Evolutionary conservation across 2,888 invertebrate genomes (phyloP), one percentile per base, ranked within the genome.

Genomic region (Ophioninae sp.): DNA sequence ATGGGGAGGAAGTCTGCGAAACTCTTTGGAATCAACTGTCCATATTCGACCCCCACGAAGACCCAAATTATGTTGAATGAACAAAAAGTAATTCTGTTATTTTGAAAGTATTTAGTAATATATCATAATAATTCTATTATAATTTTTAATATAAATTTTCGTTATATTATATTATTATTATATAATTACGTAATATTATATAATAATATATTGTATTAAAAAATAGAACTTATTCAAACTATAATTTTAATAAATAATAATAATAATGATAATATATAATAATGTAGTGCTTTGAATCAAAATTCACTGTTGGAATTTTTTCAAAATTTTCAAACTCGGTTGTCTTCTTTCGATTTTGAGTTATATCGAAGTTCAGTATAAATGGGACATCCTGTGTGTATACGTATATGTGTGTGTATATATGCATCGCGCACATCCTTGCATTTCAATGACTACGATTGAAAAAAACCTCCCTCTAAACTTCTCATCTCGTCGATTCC

Each of bases 391-490:
- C 39, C 17, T 30, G 37, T 75, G 7, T 59, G 39, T 59, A 8
- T 74, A 61, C 22, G 37, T 20, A 41, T 41, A 10, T 64, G 30
- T 63, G n/a, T 78, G 39, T 61, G 30, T 61, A 17, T 20, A 17
- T 10, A 51, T 5, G 51, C 51, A 17, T 30, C 30, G 17, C 51
- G 13, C 51, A 5, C 17, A 51, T 51, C 17, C n/a, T 69, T 51
- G 51, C 39, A 64, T 63, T 79, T 76, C 56, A 75, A 23, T 72
- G 80, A 77, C 0, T 56, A 65, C 75, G 75, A 81, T 71, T 59
- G 79, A 58, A 73, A 73, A 61, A 73, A 75, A 84, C 56, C 76
- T 76, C 30, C 23, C 75, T 65, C 59, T 79, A 77, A 76, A 75
- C 72, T 39, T 79, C 74, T 83, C 73, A 74, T 69, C 58, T 44